Evolutionary conservation across 2,888 invertebrate genomes (phyloP).

Genomic region (Auanema sp.): DNA sequence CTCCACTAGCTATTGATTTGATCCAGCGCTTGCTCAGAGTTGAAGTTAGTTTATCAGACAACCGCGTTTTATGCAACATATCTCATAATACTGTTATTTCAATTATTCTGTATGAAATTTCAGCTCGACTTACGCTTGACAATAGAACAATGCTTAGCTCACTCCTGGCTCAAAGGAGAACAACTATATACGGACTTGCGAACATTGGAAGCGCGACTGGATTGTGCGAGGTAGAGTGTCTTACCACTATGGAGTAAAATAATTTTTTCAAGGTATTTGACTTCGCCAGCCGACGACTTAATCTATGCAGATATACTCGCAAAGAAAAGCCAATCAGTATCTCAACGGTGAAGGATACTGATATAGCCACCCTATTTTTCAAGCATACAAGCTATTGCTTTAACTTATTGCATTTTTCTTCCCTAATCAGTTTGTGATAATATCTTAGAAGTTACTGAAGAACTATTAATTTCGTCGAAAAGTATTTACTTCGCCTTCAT

Average conservation of each 20-base stretch:
- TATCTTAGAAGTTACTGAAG: too few relatives aligned
- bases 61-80: too few relatives aligned
- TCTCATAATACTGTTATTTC: too few relatives aligned
- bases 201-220: conserved; percentile 52
- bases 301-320: conserved; percentile 30
- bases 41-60: conserved; percentile 60
- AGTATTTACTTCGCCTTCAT: too few relatives aligned
- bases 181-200: conserved; percentile 56
- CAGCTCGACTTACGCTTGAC: conserved; percentile 61
- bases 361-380: too few relatives aligned
- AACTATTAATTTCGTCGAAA: too few relatives aligned
- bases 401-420: too few relatives aligned
- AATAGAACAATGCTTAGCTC: conserved; percentile 61
- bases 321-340: conserved; percentile 10
- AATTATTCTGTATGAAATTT: not conserved
- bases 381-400: too few relatives aligned
- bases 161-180: conserved; percentile 58
- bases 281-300: conserved; percentile 33
- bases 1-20: conserved; percentile 88
- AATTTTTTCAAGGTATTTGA: not conserved
- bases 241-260: not conserved
- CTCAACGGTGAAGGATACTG: too few relatives aligned
- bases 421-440: too few relatives aligned
- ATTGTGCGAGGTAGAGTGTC: conserved; percentile 25
- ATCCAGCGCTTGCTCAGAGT: conserved; percentile 95